Percentiles rank a stretch among this genome's conserved stretches.
phyloP scores from a whole-genome alignment of 2,888 invertebrate genomes.

The Thereva unica region DNA sequence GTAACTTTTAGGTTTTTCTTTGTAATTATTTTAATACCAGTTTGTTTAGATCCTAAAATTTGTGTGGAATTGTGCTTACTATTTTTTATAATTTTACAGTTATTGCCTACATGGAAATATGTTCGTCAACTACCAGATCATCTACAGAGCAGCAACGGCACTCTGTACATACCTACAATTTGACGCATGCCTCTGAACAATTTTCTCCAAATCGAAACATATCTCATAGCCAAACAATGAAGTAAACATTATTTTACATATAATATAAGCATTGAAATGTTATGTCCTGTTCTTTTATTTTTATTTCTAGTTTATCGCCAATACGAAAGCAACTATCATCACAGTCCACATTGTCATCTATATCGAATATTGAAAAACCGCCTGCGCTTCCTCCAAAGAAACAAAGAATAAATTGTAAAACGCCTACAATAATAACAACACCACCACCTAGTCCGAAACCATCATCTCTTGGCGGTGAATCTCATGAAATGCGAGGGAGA shows the following conservation, averaged over 20 bases:
- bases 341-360: constrained; percentile 43
- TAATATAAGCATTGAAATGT: not conserved
- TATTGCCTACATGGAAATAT: constrained; percentile 96
- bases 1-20: no score
- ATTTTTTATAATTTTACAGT: constrained; percentile 63
- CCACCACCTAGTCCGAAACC: constrained; percentile 58
- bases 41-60: no score
- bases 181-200: constrained; percentile 53
- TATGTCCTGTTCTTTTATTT: not conserved
- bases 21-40: no score
- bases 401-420: constrained; percentile 59
- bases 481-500: constrained; percentile 40
- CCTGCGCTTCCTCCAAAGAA: constrained; percentile 68
- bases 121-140: constrained; percentile 76
- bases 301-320: constrained; percentile 40
- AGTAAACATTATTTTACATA: constrained; percentile 48
- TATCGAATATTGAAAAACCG: constrained; percentile 56
- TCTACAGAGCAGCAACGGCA: constrained; percentile 81
- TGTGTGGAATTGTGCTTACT: no score
- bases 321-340: constrained; percentile 40
- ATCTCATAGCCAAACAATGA: constrained; percentile 58
- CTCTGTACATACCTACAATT: constrained; percentile 81
- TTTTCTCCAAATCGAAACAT: constrained; percentile 54
- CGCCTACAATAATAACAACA: constrained; percentile 59
- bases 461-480: constrained; percentile 34